These are phyloP conservation scores for Paramisgurnus dabryanus DNA, from an alignment of 2,113 vertebrate genomes.

Conservation along the genomic window DNA sequence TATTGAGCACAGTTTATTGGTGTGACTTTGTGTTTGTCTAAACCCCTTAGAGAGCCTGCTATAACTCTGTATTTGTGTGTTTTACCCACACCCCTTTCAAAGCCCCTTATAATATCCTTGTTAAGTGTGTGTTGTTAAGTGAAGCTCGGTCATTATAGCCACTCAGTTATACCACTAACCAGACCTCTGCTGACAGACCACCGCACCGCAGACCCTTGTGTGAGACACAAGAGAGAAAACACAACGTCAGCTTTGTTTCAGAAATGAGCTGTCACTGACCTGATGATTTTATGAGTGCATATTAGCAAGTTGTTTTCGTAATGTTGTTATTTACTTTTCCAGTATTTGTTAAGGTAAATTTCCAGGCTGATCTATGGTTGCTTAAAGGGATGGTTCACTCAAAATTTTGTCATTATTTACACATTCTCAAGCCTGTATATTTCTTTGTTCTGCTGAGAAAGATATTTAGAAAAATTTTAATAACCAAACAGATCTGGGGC, in stretches of 20 bases:
- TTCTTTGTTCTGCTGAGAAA: too few relatives aligned
- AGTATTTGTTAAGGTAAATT: too few relatives aligned
- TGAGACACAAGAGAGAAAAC: neutral
- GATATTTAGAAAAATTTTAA: too few relatives aligned
- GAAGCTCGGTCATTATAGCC: constrained; percentile 14
- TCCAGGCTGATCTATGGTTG: too few relatives aligned
- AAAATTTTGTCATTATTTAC: neutral
- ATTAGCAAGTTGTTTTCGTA: too few relatives aligned
- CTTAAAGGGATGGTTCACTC: neutral
- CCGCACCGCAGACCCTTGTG: neutral
- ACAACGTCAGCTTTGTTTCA: neutral
- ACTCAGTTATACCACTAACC: constrained; percentile 17
- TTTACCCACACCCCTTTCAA: constrained; percentile 4
- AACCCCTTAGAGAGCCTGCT: neutral
- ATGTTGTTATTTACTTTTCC: too few relatives aligned
- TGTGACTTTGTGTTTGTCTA: constrained; percentile 17
- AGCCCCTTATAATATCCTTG: constrained; percentile 17
- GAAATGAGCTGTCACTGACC: neutral
- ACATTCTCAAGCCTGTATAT: too few relatives aligned
- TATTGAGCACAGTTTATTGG: neutral
- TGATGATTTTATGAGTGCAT: neutral
- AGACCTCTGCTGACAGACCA: constrained; percentile 28
- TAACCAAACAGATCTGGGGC: too few relatives aligned
- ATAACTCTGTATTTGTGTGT: constrained; percentile 6
- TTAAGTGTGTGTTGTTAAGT: neutral